These are phyloP conservation scores for Halyomorpha halys DNA, from an alignment of 1,140 invertebrate genomes.

Conservation along the genomic window DNA sequence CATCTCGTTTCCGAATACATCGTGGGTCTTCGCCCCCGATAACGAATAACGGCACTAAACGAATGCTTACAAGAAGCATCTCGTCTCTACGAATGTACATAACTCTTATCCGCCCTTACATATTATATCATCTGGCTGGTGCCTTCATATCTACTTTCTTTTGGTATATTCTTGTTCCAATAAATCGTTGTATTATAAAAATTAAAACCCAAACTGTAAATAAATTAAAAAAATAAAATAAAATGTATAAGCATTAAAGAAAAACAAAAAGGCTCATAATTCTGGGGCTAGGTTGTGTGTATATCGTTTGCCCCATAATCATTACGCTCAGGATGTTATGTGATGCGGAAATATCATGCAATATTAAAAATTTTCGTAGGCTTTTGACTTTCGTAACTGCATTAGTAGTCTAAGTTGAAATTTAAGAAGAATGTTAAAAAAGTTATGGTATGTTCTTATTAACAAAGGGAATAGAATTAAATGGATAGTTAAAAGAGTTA, in stretches of 20 bases:
- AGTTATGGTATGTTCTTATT: constrained; percentile 8
- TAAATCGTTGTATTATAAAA: constrained; percentile 7
- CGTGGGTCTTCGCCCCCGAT: constrained; percentile 28
- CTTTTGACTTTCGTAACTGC: constrained; percentile 16
- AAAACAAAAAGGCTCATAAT: constrained; percentile 6
- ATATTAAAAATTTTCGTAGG: constrained; percentile 12
- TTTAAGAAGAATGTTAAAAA: constrained; percentile 14
- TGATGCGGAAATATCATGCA: constrained; percentile 21
- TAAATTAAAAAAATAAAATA: constrained; percentile 16
- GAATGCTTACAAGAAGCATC: neutral
- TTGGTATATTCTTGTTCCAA: constrained; percentile 16
- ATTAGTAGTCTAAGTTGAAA: constrained; percentile 17
- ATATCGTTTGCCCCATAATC: constrained; percentile 4
- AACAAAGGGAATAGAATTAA: constrained; percentile 8
- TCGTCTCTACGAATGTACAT: constrained; percentile 1
- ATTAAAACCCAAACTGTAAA: constrained; percentile 14
- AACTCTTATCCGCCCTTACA: constrained; percentile 20
- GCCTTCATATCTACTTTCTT: constrained; percentile 16
- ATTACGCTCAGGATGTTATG: constrained; percentile 19
- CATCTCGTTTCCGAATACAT: constrained; percentile 27
- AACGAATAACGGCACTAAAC: constrained; percentile 22
- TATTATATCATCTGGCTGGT: constrained; percentile 22
- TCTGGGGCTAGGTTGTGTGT: constrained; percentile 14
- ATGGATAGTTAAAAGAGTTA: constrained; percentile 12
- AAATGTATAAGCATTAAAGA: constrained; percentile 8